These are phyloP conservation scores for Trichonephila clavipes DNA, from an alignment of 1,140 invertebrate species.

Conservation along the genomic window DNA sequence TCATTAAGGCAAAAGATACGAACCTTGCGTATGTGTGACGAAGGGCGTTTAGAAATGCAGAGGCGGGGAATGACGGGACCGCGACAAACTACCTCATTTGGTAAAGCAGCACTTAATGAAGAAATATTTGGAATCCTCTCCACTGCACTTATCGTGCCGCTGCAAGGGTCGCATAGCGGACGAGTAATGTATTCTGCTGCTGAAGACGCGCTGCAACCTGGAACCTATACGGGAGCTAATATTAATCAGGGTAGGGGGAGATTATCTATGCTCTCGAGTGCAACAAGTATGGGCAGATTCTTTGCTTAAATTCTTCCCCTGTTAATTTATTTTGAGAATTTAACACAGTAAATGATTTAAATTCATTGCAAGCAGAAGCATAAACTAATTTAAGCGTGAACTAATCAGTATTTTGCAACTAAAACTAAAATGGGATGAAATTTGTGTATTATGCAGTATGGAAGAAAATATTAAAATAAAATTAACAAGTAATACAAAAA, in stretches of 20 bases:
- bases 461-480: too few species aligned
- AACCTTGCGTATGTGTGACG: too few species aligned
- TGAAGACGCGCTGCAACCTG: neutral
- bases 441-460: too few species aligned
- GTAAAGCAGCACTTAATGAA: constrained; percentile 67
- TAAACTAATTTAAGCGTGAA: too few species aligned
- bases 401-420: too few species aligned
- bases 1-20: constrained; percentile 34
- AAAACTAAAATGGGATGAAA: too few species aligned
- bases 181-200: constrained; percentile 49
- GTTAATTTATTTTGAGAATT: too few species aligned
- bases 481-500: too few species aligned
- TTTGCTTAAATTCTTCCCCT: too few species aligned
- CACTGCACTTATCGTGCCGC: constrained; percentile 50
- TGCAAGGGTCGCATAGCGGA: neutral
- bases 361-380: too few species aligned
- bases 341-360: too few species aligned
- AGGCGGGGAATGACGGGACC: neutral
- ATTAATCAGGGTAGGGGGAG: neutral
- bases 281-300: neutral
- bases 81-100: constrained; percentile 71
- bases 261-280: neutral
- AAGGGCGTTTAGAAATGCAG: too few species aligned
- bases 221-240: neutral
- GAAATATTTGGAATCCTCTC: constrained; percentile 68